Evolutionary conservation across 2,113 vertebrate genomes (phyloP), one percentile per base, ranked within the genome.

Genomic region (Rhea pennata): DNA sequence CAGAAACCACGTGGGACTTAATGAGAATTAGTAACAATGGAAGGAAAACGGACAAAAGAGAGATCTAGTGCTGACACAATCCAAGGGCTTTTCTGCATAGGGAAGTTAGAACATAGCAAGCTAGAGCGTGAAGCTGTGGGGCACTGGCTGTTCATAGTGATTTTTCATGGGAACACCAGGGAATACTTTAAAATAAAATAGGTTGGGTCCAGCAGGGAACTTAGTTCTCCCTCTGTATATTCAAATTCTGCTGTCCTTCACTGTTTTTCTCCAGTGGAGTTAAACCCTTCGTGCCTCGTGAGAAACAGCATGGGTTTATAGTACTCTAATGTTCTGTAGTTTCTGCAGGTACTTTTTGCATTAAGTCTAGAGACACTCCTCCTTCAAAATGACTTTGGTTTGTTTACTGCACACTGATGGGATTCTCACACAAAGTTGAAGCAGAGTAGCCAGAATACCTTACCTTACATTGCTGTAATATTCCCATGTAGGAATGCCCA

Each of bases 381-480:
- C 77, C 72, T 71, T 27, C 42, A 11, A 58, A 72, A 21, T 39
- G 27, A 15, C 0, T 12, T 8, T 14, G 66, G 16, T 33, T 62
- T 93, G 88, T 16, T 13, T 31, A 46, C 40, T 2, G 51, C 84
- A 15, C 0, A 5, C 62, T 95, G 73, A 76, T 87, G 81, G 86
- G 51, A 42, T 77, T n/a, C 42, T 29, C 5, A 0, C 6, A 33
- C 76, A 66, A 78, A 42, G 9, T 36, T 74, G 87, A 15, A 87
- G 94, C 95, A 93, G 96, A 92, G 91, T 33, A 33, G 93, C 89
- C 61, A 78, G 16, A 93, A 65, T n/a, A 58, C 67, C 2, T 3
- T 12, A 11, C 69, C 51, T 81, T 2, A 7, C 61, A 27, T 26
- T 64, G 81, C 90, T 75, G 23, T 16, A 65, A 48, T 3, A 31